These are phyloP conservation scores for Caenorhabditis afra DNA, from an alignment of 2,888 invertebrate genomes.

Conservation along the genomic window DNA sequence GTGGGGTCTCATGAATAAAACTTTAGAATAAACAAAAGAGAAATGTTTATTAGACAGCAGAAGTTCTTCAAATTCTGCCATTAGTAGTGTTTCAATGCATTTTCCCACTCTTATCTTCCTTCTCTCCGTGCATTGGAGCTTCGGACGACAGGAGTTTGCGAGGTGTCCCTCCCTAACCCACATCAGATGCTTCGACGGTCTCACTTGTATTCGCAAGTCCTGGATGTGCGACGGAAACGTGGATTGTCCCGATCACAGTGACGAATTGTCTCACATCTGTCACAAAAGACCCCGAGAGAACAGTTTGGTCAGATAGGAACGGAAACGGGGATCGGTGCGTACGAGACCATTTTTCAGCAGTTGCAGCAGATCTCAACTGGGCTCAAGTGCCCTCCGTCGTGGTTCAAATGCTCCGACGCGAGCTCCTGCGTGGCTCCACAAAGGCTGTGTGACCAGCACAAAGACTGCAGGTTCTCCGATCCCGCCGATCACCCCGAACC, in stretches of 20 bases:
- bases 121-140: neutral
- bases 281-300: conserved; percentile 48
- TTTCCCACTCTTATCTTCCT: neutral
- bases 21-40: no score
- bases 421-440: conserved; percentile 58
- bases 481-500: neutral
- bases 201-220: conserved; percentile 65
- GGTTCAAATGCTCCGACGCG: conserved; percentile 68
- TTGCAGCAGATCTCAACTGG: conserved; percentile 34
- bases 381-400: conserved; percentile 62
- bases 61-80: no score
- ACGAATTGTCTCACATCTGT: conserved; percentile 64
- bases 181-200: conserved; percentile 60
- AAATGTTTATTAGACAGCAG: no score
- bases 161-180: conserved; percentile 52
- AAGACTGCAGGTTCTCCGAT: conserved; percentile 61
- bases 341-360: conserved; percentile 30
- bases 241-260: conserved; percentile 68
- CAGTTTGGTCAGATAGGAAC: conserved; percentile 21
- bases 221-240: conserved; percentile 70
- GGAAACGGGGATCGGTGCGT: neutral
- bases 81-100: neutral
- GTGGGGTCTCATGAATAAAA: no score
- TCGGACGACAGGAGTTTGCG: conserved; percentile 1
- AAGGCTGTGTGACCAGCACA: conserved; percentile 60